A percentile compares a stretch with the other conserved stretches of the same genome.
phyloP scores from a whole-genome alignment of 2,113 vertebrate genomes.

The Platichthys stellatus region DNA sequence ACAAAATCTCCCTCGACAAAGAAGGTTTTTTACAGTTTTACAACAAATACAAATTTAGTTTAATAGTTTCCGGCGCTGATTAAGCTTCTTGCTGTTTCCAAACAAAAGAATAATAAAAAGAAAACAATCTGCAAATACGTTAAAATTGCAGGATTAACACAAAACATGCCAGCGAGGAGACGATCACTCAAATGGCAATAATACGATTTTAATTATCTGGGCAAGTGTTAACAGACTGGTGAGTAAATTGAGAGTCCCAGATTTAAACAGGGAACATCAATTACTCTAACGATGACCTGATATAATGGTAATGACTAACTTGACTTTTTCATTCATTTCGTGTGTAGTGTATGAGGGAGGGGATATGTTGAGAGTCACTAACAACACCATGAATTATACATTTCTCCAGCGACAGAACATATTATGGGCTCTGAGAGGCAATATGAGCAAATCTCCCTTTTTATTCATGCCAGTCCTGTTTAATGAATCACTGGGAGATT shows the following conservation, averaged over 20 bases:
- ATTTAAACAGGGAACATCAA: slow-evolving; percentile 47
- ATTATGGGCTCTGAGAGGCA: slow-evolving; percentile 78
- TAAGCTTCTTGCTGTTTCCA: neutral
- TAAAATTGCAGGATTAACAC: neutral
- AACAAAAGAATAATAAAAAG: neutral
- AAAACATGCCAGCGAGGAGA: slow-evolving; percentile 51
- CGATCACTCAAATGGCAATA: slow-evolving; percentile 59
- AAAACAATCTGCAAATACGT: neutral
- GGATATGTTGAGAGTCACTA: slow-evolving; percentile 53
- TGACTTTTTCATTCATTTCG: slow-evolving; percentile 43
- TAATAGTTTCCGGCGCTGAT: neutral
- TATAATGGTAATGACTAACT: slow-evolving; percentile 57
- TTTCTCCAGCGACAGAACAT: slow-evolving; percentile 68
- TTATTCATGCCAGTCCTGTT: slow-evolving; percentile 78
- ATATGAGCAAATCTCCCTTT: slow-evolving; percentile 78
- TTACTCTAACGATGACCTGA: slow-evolving; percentile 57
- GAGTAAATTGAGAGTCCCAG: slow-evolving; percentile 50
- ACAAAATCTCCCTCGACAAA: neutral
- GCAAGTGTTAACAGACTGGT: slow-evolving; percentile 53
- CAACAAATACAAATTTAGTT: neutral
- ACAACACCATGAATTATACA: slow-evolving; percentile 80
- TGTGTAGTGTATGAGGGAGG: slow-evolving; percentile 4
- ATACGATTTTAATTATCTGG: slow-evolving; percentile 59
- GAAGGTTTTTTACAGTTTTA: neutral
- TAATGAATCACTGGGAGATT: slow-evolving; percentile 79